These are phyloP conservation scores for Mythimna ferrago DNA, from an alignment of 2,888 invertebrate genomes.

Conservation along the genomic window DNA sequence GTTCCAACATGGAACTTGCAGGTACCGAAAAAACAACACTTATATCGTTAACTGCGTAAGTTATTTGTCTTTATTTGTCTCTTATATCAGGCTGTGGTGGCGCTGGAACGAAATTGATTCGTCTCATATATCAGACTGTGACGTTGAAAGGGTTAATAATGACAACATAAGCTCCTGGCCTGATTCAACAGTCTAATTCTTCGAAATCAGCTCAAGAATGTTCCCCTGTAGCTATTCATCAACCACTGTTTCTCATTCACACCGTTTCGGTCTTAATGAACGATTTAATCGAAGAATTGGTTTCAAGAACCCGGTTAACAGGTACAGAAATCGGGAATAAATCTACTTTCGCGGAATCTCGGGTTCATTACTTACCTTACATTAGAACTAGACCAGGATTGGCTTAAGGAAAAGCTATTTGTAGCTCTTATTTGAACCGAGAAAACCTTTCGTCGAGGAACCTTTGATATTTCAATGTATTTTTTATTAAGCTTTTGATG, in stretches of 20 bases:
- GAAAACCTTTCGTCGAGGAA: conserved; percentile 10
- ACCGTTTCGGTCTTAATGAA: conserved; percentile 20
- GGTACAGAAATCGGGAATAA: conserved; percentile 50
- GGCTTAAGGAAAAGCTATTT: conserved; percentile 32
- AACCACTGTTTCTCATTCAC: conserved; percentile 25
- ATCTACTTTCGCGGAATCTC: conserved; percentile 41
- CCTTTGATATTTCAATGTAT: conserved; percentile 20
- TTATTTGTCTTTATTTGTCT: no score
- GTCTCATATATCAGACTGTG: no score
- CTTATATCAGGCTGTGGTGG: no score
- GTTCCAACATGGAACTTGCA: no score
- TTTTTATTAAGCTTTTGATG: conserved; percentile 14
- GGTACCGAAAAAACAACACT: no score
- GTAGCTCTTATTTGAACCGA: conserved; percentile 14
- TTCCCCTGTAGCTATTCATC: conserved; percentile 6
- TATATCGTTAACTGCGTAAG: no score
- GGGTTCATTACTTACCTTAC: conserved; percentile 51
- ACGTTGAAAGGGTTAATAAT: neutral
- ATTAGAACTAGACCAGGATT: conserved; percentile 40
- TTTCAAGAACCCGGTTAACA: conserved; percentile 52
- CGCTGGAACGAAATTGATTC: no score
- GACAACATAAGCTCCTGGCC: neutral
- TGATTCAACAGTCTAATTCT: neutral
- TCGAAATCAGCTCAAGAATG: neutral
- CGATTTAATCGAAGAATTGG: conserved; percentile 56